A percentile compares a stretch with the other conserved stretches of the same genome.
Evolutionary conservation across 2,888 invertebrate species (phyloP).

Genomic region (Amiota minor): DNA sequence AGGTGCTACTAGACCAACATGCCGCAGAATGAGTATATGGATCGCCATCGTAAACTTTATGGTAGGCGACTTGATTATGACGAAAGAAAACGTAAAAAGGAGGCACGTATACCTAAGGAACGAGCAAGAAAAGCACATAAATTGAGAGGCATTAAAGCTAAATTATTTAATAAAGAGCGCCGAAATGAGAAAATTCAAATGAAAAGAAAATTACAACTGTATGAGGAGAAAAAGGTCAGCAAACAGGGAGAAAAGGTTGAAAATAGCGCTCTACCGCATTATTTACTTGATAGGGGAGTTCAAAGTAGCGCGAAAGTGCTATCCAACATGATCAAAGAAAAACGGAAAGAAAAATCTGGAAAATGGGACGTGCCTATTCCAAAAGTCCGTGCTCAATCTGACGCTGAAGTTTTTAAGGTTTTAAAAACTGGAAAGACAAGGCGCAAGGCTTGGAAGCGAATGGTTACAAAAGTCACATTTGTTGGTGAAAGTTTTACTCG

Average conservation of each 20-base stretch:
- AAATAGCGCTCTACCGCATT: slow-evolving; percentile 95
- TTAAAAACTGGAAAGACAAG: slow-evolving; percentile 92
- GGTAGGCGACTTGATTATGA: slow-evolving; percentile 98
- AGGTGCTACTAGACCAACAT: slow-evolving; percentile 73
- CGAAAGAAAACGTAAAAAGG: slow-evolving; percentile 95
- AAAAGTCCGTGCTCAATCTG: slow-evolving; percentile 96
- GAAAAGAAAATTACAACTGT: slow-evolving; percentile 98
- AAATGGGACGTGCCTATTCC: slow-evolving; percentile 99
- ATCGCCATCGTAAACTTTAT: slow-evolving; percentile 95
- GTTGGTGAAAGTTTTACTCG: slow-evolving; percentile 99
- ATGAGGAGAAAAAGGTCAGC: slow-evolving; percentile 94
- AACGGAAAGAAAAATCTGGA: slow-evolving; percentile 98
- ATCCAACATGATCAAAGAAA: slow-evolving; percentile 99
- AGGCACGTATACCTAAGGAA: slow-evolving; percentile 94
- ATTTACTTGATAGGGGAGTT: slow-evolving; percentile 96
- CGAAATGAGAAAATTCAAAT: slow-evolving; percentile 99
- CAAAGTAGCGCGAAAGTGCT: slow-evolving; percentile 95
- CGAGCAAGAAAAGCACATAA: slow-evolving; percentile 92
- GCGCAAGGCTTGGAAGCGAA: slow-evolving; percentile 98
- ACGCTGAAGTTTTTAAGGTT: slow-evolving; percentile 96
- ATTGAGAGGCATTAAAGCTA: slow-evolving; percentile 96
- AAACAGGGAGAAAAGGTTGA: slow-evolving; percentile 87
- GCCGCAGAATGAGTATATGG: slow-evolving; percentile 99
- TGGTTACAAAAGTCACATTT: slow-evolving; percentile 98
- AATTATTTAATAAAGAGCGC: slow-evolving; percentile 96